Evolutionary conservation across 1,140 invertebrate genomes (phyloP), one percentile per base, ranked within the genome.

Genomic region (Pogonomyrmex barbatus): DNA sequence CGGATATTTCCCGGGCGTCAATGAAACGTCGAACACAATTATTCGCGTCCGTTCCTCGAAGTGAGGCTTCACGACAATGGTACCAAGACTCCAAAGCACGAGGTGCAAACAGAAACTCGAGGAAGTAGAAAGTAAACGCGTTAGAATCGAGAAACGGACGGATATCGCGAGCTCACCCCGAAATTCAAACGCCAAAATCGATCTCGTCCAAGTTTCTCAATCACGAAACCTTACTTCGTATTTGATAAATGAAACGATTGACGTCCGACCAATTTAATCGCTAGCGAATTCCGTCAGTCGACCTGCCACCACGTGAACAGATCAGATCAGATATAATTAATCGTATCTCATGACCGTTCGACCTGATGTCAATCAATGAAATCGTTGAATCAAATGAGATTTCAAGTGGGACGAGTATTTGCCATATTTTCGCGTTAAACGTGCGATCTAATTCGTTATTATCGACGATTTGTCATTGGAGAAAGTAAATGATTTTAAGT

Each of bases 201-300:
- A 36, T 12, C 58, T 62, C 2, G 30, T n/a, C 58, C 58, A 33
- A 62, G 58, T 62, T 62, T 62, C 30, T 33, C 30, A 62, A 62
- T 62, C 30, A 30, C 30, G 4, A 4, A 36, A 36, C 30, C 58
- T 36, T 8, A 4, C 42, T 45, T 10, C 30, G 12, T 62, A 30
- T 36, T 33, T 62, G 58, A 62, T 62, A 12, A 62, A 62, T 62
- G 58, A 62, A 62, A 62, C 58, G 30, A 62, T 33, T 10, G 58
- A 33, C 56, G 56, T 3, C n/a, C 24, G 56, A 14, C 3, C 30
- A 60, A 30, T 1, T 30, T 8, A 33, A 62, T 62, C 58, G 30
- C 58, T 62, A 33, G 33, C 9, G 30, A 36, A 62, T 60, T 60
- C 58, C 30, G 30, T 33, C 58, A 62, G 30, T 62, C 56, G 24